Evolutionary conservation across 2,113 vertebrate genomes (phyloP), one percentile per base, ranked within the genome.

Genomic region (Clinocottus analis): DNA sequence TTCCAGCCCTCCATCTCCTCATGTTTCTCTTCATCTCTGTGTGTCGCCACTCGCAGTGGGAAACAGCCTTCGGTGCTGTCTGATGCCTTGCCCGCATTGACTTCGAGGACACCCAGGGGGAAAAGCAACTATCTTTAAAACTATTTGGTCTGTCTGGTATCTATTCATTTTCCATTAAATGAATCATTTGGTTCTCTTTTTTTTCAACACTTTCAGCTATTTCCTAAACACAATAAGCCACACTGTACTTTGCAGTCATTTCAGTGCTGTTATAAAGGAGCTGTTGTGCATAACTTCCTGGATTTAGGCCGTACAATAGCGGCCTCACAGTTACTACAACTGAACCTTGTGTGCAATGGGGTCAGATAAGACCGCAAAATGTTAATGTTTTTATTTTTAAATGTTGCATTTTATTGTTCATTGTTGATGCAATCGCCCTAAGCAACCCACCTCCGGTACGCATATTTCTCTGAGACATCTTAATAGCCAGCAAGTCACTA

Each of bases 1-100:
- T 60, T 49, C 47, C n/a, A 58, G 23, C 10, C 41, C 16, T 51
- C 58, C 19, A n/a, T 64, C n/a, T n/a, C 14, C 37, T 37, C 13
- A 25, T 60, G 19, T 9, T 31, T 27, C 19, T n/a, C 47, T 55
- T 67, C 19, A 71, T 79, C 63, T 60, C 39, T 19, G 53, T 21
- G 61, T 53, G 7, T 80, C 69, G 0, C 16, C 35, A 5, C 41
- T 67, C 13, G 7, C 39, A 72, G 74, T 61, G 80, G 85, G 79
- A 92, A 91, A 85, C 73, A 61, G 31, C 35, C 37, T 55, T 78
- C 74, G 70, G 71, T 86, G 72, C 39, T 87, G 85, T 62, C 59
- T 83, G 75, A 89, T 64, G 75, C 68, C 77, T 64, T n/a, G 72
- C 31, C 6, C 37, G 10, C 27, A n/a, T 43, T 45, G 49, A 55